Evolutionary conservation across 1,140 invertebrate species (phyloP).

Genomic region (Philopotamus ludificatus): DNA sequence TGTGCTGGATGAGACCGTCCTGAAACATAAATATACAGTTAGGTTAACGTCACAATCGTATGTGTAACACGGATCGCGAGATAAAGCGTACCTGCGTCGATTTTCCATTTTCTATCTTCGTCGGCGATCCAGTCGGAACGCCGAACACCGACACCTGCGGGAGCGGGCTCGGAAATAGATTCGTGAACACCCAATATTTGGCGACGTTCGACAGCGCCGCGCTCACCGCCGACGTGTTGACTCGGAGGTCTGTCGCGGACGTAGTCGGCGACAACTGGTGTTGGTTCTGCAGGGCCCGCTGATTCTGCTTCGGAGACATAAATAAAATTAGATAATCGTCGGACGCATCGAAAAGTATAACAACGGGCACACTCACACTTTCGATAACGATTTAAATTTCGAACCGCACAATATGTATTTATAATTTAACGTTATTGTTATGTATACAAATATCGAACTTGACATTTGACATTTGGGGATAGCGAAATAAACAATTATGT

Average conservation of each 20-base stretch:
- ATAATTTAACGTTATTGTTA: too few relatives aligned
- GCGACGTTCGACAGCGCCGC: constrained; percentile 63
- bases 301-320: too few relatives aligned
- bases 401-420: too few relatives aligned
- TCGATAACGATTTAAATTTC: too few relatives aligned
- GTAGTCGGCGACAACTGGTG: constrained; percentile 53
- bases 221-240: constrained; percentile 61
- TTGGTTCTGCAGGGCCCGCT: constrained; percentile 43
- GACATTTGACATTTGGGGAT: too few relatives aligned
- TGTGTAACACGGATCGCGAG: not conserved
- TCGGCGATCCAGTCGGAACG: constrained; percentile 53
- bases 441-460: too few relatives aligned
- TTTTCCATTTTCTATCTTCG: constrained; percentile 59
- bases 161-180: constrained; percentile 62
- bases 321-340: too few relatives aligned
- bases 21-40: constrained; percentile 34
- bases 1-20: constrained; percentile 52
- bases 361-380: too few relatives aligned
- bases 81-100: constrained; percentile 54
- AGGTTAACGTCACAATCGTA: not conserved
- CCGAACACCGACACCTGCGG: constrained; percentile 65
- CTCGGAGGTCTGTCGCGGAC: constrained; percentile 59
- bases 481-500: too few relatives aligned
- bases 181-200: constrained; percentile 68
- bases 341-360: too few relatives aligned